These are phyloP conservation scores for Zootermopsis nevadensis DNA, from an alignment of 2,888 invertebrate species.

Conservation along the genomic window DNA sequence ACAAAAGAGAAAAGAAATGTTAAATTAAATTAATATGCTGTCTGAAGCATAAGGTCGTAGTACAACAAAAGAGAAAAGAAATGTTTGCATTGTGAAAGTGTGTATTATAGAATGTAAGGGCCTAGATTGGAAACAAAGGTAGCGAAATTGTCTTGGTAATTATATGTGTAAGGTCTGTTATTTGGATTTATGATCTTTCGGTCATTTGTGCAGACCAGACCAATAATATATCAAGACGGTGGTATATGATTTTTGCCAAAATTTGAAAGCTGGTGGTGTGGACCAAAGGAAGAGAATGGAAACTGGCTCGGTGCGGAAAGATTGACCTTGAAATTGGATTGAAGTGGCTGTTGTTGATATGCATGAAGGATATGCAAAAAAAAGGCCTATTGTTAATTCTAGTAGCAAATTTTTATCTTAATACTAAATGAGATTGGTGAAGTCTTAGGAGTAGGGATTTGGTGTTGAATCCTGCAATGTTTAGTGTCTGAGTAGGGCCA, in stretches of 20 bases:
- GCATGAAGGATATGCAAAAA: not conserved
- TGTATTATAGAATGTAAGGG: constrained; percentile 6
- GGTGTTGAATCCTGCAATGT: not conserved
- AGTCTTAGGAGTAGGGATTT: constrained; percentile 5
- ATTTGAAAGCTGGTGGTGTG: constrained; percentile 42
- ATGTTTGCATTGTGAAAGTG: not conserved
- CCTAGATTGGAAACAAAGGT: not conserved
- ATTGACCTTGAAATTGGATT: not conserved
- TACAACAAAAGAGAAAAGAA: not conserved
- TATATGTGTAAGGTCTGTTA: constrained; percentile 6
- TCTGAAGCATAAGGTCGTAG: not conserved
- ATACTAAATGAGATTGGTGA: constrained; percentile 7
- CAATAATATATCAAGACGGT: constrained; percentile 33
- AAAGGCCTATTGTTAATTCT: constrained; percentile 21
- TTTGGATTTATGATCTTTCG: not conserved
- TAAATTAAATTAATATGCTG: not conserved
- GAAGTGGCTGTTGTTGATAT: constrained; percentile 10
- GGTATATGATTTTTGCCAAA: constrained; percentile 5
- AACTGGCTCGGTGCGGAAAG: not conserved
- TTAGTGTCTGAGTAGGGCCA: not conserved
- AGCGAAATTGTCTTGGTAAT: not conserved
- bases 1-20: not conserved
- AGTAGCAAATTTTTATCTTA: constrained; percentile 18
- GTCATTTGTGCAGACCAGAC: constrained; percentile 36
- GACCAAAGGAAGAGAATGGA: constrained; percentile 42